Evolutionary conservation across 2,888 invertebrate genomes (phyloP).

Genomic region (Willowsia nigromaculata): DNA sequence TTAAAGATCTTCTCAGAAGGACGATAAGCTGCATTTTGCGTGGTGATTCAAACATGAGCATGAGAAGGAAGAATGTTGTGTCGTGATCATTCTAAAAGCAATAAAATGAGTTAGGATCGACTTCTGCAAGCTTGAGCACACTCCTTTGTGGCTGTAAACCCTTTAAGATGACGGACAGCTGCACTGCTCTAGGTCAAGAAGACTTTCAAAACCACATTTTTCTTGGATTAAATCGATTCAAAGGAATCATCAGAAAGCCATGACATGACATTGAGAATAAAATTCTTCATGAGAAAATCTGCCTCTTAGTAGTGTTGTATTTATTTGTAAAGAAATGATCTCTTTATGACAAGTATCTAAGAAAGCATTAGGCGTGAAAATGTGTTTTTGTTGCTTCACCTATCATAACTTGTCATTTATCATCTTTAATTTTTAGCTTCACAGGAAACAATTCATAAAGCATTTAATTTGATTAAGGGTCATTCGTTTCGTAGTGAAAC

Average conservation of each 20-base stretch:
- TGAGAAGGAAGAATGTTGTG: background rate
- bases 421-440: background rate
- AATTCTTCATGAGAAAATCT: background rate
- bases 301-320: no score
- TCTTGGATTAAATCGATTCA: conserved; percentile 52
- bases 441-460: background rate
- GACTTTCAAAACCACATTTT: conserved; percentile 62
- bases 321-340: background rate
- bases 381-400: background rate
- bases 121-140: background rate
- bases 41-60: background rate
- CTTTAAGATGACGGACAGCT: conserved; percentile 3
- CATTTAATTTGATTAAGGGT: conserved; percentile 52
- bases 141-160: background rate
- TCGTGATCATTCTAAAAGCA: conserved; percentile 19
- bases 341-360: background rate
- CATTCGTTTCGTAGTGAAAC: conserved; percentile 11
- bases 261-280: conserved; percentile 17
- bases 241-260: background rate
- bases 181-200: conserved; percentile 57
- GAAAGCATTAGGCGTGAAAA: background rate
- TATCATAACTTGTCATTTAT: background rate
- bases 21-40: background rate
- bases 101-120: background rate
- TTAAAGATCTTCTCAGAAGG: conserved; percentile 4